phyloP scores from a whole-genome alignment of 2,797 vertebrate species.

The Calcarius lapponicus region DNA sequence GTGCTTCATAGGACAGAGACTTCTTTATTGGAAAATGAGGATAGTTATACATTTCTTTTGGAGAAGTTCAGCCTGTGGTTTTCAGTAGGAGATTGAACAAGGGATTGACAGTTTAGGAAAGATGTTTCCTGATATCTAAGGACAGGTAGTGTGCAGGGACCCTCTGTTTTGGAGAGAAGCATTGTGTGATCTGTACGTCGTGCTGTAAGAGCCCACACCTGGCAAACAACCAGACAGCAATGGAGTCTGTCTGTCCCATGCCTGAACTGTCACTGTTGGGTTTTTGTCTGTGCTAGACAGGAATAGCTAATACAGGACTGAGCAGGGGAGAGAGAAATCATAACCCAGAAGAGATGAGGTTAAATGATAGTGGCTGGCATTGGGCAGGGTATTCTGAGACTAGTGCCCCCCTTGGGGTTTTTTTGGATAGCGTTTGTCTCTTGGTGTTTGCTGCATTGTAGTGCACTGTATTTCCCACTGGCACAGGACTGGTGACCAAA shows the following conservation, averaged over 20 bases:
- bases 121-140: not conserved
- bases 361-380: not conserved
- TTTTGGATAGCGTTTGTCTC: not conserved
- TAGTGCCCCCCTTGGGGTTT: accelerated
- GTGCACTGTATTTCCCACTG: not conserved
- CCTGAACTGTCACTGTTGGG: not conserved
- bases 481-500: not conserved
- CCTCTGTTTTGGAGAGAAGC: not conserved
- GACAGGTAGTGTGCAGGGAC: not conserved
- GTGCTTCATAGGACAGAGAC: not conserved
- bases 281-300: not conserved
- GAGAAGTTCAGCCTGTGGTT: not conserved
- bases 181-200: accelerated
- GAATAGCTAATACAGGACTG: not conserved
- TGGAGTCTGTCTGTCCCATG: not conserved
- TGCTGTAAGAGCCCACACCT: not conserved
- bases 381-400: not conserved
- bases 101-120: not conserved
- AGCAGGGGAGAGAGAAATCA: not conserved
- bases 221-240: accelerated
- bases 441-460: not conserved
- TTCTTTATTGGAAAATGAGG: not conserved
- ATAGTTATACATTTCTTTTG: not conserved
- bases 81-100: not conserved
- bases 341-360: not conserved